phyloP scores from a whole-genome alignment of 92 coral and sea anemone genomes.

The Epizoanthus fatuus region DNA sequence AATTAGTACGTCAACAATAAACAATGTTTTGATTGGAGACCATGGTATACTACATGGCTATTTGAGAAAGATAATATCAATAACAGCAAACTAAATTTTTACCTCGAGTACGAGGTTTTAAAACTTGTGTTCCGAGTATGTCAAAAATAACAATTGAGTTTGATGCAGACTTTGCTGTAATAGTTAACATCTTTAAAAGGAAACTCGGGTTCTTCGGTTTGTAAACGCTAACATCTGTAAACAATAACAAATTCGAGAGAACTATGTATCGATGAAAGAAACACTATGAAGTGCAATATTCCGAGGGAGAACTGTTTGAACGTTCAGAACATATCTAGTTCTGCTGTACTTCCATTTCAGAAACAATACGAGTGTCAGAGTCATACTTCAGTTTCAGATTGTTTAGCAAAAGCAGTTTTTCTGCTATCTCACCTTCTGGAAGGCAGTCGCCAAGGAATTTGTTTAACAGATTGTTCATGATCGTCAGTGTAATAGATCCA shows the following conservation, averaged over 20 bases:
- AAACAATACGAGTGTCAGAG: not conserved
- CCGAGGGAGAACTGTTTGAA: not conserved
- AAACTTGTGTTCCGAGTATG: not conserved
- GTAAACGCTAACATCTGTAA: not conserved
- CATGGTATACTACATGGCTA: too few species aligned
- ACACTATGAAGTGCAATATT: too few species aligned
- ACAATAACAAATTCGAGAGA: too few species aligned
- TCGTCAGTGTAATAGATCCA: not conserved
- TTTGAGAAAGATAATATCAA: too few species aligned
- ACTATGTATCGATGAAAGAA: too few species aligned
- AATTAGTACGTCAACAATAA: too few species aligned
- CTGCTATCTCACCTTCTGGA: not conserved
- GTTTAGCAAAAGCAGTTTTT: not conserved
- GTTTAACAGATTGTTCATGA: slow-evolving; percentile 3
- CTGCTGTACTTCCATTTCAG: not conserved
- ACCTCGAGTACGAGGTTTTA: not conserved
- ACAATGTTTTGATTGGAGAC: too few species aligned
- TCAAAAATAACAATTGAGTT: too few species aligned
- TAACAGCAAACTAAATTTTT: not conserved
- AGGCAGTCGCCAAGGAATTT: not conserved
- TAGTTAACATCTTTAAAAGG: not conserved
- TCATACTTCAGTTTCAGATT: not conserved
- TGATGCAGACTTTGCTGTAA: too few species aligned
- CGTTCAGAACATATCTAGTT: not conserved
- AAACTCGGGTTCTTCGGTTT: slow-evolving; percentile 1